phyloP scores from a whole-genome alignment of 1,140 invertebrate species.

The Nymphalis io region DNA sequence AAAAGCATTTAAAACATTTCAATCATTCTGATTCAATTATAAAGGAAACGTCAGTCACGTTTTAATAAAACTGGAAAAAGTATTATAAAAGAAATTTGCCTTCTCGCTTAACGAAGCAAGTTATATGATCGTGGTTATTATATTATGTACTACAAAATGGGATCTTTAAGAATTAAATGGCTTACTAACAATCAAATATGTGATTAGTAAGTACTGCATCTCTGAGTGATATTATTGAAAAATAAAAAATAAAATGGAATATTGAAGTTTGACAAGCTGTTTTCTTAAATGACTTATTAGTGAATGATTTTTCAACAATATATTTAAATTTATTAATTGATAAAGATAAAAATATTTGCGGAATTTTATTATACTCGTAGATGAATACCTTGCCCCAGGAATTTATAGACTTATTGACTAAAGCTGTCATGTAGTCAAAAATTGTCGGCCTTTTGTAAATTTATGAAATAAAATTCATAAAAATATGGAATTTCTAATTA shows the following conservation, averaged over 20 bases:
- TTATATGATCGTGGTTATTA: background rate
- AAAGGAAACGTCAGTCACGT: conserved; percentile 31
- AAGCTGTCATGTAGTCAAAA: too few species aligned
- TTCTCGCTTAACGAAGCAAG: conserved; percentile 30
- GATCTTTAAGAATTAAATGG: background rate
- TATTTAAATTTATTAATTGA: too few species aligned
- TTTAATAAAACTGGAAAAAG: conserved; percentile 33
- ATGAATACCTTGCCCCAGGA: too few species aligned
- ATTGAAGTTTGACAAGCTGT: too few species aligned
- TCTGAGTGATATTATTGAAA: too few species aligned
- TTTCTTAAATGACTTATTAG: too few species aligned
- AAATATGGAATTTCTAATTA: conserved; percentile 10
- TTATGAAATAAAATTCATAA: background rate
- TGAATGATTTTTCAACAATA: background rate
- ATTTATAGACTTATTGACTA: too few species aligned
- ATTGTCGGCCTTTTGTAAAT: background rate
- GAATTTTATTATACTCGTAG: too few species aligned
- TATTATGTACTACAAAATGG: background rate
- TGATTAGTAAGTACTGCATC: too few species aligned
- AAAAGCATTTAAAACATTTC: conserved; percentile 46
- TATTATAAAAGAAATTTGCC: conserved; percentile 15
- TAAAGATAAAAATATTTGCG: too few species aligned
- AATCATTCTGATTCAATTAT: conserved; percentile 47
- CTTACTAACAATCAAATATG: too few species aligned
- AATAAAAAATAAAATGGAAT: too few species aligned